phyloP scores from a whole-genome alignment of 2,888 invertebrate genomes.

The Ormyrus labotus region DNA sequence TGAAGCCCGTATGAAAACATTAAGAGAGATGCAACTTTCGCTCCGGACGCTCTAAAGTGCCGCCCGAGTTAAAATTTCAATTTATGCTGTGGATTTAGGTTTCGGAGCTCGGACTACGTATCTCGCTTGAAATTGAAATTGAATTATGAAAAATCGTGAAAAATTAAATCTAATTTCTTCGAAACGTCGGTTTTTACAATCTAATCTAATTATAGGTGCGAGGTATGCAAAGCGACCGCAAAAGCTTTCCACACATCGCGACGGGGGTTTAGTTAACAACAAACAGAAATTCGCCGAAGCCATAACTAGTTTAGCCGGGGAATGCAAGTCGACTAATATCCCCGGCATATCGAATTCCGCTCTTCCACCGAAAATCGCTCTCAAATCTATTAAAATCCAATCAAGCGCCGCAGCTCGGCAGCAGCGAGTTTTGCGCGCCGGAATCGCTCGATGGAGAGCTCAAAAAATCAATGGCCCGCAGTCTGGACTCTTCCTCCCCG shows the following conservation, averaged over 20 bases:
- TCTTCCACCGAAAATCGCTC: not conserved
- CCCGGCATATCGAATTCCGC: not conserved
- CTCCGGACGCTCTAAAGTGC: too few species aligned
- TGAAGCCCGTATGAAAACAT: too few species aligned
- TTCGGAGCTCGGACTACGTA: too few species aligned
- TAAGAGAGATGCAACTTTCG: too few species aligned
- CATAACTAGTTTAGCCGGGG: not conserved
- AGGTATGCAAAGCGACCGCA: too few species aligned
- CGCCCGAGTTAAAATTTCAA: too few species aligned
- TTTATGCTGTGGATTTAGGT: too few species aligned
- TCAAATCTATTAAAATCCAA: constrained; percentile 48
- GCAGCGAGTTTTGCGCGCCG: not conserved
- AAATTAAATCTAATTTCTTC: too few species aligned
- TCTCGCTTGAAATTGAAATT: too few species aligned
- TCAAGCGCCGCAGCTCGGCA: constrained; percentile 14
- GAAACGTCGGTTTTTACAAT: not conserved
- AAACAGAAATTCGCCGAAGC: not conserved
- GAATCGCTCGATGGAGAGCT: constrained; percentile 27
- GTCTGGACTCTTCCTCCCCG: constrained; percentile 29
- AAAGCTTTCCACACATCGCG: too few species aligned
- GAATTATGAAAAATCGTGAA: too few species aligned
- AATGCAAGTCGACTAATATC: not conserved
- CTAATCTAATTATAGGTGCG: too few species aligned
- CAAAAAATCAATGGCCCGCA: constrained; percentile 36
- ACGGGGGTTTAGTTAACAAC: not conserved